Evolutionary conservation across 2,113 vertebrate genomes (phyloP).

Genomic region (Nothobranchius kuhntae): DNA sequence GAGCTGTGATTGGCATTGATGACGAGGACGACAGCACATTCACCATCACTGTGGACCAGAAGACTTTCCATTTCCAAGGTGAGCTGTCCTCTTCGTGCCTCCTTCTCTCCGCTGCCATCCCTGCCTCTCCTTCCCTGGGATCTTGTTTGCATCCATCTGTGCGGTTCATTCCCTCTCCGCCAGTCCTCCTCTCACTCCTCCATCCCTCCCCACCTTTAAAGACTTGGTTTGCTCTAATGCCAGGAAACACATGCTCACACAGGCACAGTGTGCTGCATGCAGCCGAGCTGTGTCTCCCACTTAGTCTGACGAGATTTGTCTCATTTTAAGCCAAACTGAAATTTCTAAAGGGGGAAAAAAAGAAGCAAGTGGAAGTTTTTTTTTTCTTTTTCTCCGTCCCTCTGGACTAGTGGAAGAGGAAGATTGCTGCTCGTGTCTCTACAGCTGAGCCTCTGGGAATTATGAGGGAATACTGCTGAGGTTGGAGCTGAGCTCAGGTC

Average conservation of each 20-base stretch:
- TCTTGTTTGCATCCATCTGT: constrained; percentile 39
- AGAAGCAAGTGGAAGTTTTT: constrained; percentile 37
- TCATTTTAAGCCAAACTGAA: constrained; percentile 31
- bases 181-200: constrained; percentile 18
- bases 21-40: constrained; percentile 99
- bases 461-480: constrained; percentile 72
- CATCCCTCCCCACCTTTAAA: constrained; percentile 48
- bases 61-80: constrained; percentile 99
- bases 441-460: constrained; percentile 66
- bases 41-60: constrained; percentile 99
- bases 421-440: constrained; percentile 59
- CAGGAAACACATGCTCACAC: constrained; percentile 58
- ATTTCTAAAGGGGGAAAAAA: constrained; percentile 27
- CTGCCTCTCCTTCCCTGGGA: constrained; percentile 25
- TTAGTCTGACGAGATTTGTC: constrained; percentile 51
- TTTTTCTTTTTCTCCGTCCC: constrained; percentile 10
- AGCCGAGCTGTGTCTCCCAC: constrained; percentile 21
- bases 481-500: constrained; percentile 67
- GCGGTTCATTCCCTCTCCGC: constrained; percentile 30
- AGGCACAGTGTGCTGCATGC: constrained; percentile 41
- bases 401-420: constrained; percentile 49
- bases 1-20: constrained; percentile 99
- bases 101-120: constrained; percentile 3
- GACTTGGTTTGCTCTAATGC: constrained; percentile 57
- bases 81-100: constrained; percentile 72